Base-by-base conservation (phyloP, 2,113 vertebrate species). In the Amblyopsis rosae region DNA sequence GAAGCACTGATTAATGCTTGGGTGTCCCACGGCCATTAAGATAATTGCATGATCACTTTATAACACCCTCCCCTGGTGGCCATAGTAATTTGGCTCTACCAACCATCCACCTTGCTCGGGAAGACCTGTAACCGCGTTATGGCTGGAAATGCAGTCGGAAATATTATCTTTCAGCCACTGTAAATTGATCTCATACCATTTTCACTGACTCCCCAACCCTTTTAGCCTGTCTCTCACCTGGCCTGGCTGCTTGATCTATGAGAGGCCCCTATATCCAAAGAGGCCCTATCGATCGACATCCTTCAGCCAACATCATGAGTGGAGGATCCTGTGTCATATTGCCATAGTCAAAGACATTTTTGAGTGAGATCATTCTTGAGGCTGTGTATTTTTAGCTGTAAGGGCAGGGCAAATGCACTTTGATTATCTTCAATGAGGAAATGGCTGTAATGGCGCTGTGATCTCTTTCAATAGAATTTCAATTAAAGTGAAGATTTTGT, bases 1-100 rank as follows among this genome's bases (percentile, higher is more conserved):
- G 79, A 62, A 74, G 74, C 83, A 92, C 91, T 90, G 91, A 92
- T 93, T 92, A 88, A 88, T 88, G 84, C 87, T 90, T 70, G 74
- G 80, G 85, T 90, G 83, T 91, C 87, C 82, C 75, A 75, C 73
- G 82, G 84, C 90, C 90, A 92, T 93, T 93, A 92, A 87, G 88
- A 82, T 90, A 93, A 93, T 92, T 90, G 88, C 87, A 86, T 90
- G 88, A 92, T 92, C 86, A 86, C 86, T 93, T 92, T 88, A 90
- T 92, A 92, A 92, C 88, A 82, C 82, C 88, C 82, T 87, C 82
- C 85, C 81, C 65, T 73, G 71, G 83, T 81, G 79, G 82, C 79
- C 49, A 41, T 65, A 79, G 80, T 88, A 81, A 90, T 90, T 77
- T 82, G 79, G 57, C 75, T 55, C 71, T 67, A 59, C 59, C 70